Evolutionary conservation across 2,888 invertebrate genomes (phyloP).

Genomic region (Sceliomorpha sp.): DNA sequence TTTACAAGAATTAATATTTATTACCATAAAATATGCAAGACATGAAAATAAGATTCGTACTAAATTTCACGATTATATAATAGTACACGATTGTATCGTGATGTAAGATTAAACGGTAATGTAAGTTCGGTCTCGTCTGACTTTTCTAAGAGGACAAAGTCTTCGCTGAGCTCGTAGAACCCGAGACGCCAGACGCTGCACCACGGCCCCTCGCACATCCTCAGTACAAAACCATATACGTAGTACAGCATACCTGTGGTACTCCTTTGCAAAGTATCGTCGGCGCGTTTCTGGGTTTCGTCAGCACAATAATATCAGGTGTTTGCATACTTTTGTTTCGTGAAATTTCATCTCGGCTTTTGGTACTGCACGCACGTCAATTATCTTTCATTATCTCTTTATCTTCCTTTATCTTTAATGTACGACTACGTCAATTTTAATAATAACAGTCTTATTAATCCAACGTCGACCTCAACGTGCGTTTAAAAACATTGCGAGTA

Average conservation of each 20-base stretch:
- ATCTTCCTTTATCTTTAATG: no score
- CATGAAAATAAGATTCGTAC: no score
- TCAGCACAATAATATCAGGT: conserved; percentile 45
- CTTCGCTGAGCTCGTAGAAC: conserved; percentile 46
- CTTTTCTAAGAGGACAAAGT: conserved; percentile 41
- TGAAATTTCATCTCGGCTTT: conserved; percentile 25
- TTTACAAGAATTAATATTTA: no score
- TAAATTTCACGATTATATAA: conserved; percentile 34
- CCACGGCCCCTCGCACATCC: conserved; percentile 19
- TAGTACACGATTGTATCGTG: conserved; percentile 31
- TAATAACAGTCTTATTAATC: no score
- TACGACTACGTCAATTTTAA: no score
- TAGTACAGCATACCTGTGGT: no score
- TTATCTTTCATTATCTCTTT: no score
- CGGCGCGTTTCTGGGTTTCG: conserved; percentile 23
- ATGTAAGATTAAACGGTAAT: conserved; percentile 49
- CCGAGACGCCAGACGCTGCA: conserved; percentile 33
- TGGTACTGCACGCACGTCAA: no score
- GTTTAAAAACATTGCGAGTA: no score
- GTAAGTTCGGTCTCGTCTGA: conserved; percentile 36
- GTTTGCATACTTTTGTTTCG: conserved; percentile 23
- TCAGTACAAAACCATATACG: conserved; percentile 33
- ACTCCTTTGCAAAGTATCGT: no score
- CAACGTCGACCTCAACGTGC: no score
- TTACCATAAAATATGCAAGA: no score